Evolutionary conservation across 2,888 invertebrate genomes (phyloP), one percentile per base, ranked within the genome.

Genomic region (Pyrochroa serraticornis): DNA sequence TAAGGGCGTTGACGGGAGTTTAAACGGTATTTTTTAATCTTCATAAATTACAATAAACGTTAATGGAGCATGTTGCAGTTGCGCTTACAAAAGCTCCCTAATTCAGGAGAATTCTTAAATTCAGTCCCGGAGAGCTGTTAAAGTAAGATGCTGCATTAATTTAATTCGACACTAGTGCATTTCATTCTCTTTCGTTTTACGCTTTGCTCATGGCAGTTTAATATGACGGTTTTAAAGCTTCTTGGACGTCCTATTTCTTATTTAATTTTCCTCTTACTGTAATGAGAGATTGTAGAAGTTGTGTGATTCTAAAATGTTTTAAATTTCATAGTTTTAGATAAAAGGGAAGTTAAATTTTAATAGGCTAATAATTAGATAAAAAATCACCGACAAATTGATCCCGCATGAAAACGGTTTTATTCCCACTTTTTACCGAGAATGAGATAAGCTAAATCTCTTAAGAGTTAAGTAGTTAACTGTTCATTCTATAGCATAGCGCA

Each of bases 31-130:
- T 68, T 72, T 72, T 71, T 71, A 72, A 73, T 73, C 72, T 70
- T 66, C 71, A 72, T 73, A 73, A 73, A 72, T 73, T 67, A 69
- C 68, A 69, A 72, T 72, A 69, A 72, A 71, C 68, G 58, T 65
- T 71, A 72, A 73, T 73, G 73, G 68, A 56, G 64, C 69, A 69
- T 70, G 69, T 64, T 67, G 64, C 67, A 68, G 65, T 69, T 65
- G 52, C 67, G 67, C 67, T 66, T 62, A 61, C n/a, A 63, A 58
- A 63, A 65, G 70, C 68, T 62, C 68, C 71, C 71, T 71, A 71
- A 71, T 71, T 69, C 57, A 57, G 58, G 51, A 56, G 68, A 66
- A 67, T 70, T 66, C 43, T 56, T 56, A 52, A 37, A 32, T 14
- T 37, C 44, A 43, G 38, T n/a, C 52, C 32, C 43, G 52, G 33